Evolutionary conservation across 2,797 vertebrate genomes (phyloP).

Genomic region (Thamnophis elegans): DNA sequence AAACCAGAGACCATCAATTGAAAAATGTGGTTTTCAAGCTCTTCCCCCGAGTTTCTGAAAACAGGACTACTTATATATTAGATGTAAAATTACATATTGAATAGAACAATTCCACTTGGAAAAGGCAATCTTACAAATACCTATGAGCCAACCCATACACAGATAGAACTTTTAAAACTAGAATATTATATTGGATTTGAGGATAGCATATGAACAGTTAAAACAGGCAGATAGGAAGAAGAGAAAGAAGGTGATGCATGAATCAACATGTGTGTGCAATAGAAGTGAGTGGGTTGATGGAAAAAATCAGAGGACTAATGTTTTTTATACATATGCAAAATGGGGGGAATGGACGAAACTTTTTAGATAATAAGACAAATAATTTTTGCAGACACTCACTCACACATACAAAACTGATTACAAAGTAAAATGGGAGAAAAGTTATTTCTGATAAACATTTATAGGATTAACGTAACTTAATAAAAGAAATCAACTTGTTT

Average conservation of each 20-base stretch:
- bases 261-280: background rate
- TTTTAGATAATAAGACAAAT: background rate
- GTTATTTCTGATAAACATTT: constrained; percentile 68
- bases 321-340: background rate
- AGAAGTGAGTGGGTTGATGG: background rate
- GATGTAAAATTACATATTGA: background rate
- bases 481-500: constrained; percentile 66
- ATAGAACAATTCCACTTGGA: background rate
- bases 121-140: background rate
- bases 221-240: background rate
- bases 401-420: background rate
- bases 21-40: background rate
- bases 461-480: constrained; percentile 62
- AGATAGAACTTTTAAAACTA: background rate
- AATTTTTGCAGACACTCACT: background rate
- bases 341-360: background rate
- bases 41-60: background rate
- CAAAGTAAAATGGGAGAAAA: constrained; percentile 39
- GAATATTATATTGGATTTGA: background rate
- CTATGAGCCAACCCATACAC: background rate
- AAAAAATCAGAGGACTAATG: background rate
- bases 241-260: background rate
- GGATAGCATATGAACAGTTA: background rate
- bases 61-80: background rate
- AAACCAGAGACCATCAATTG: background rate